Percentiles rank a stretch among this genome's conserved stretches.
phyloP scores from a whole-genome alignment of 2,113 vertebrate species.

The Neofelis nebulosa region DNA sequence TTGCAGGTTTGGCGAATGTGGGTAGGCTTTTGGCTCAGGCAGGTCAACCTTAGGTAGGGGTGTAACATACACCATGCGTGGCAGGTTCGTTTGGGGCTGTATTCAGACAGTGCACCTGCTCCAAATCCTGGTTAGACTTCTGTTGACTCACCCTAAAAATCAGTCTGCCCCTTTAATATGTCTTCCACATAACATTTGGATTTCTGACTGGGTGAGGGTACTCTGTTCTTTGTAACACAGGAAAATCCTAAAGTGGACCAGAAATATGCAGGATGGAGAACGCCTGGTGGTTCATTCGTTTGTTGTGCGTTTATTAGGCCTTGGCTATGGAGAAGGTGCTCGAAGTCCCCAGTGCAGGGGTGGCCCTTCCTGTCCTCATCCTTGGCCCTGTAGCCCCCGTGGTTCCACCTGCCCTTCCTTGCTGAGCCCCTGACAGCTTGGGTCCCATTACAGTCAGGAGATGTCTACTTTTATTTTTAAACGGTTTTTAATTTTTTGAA shows the following conservation, averaged over 20 bases:
- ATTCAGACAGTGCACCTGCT: not conserved
- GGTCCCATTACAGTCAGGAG: not conserved
- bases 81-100: not conserved
- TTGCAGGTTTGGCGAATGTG: not conserved
- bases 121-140: not conserved
- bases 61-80: fast-evolving
- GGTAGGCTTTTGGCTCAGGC: not conserved
- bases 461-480: not conserved
- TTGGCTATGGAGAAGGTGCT: not conserved
- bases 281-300: no score
- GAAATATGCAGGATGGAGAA: no score
- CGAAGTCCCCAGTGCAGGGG: not conserved
- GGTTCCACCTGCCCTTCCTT: not conserved
- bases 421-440: not conserved
- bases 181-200: not conserved
- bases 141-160: not conserved
- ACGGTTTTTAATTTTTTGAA: not conserved
- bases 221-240: not conserved
- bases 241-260: not conserved
- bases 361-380: not conserved
- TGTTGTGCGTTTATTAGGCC: fast-evolving
- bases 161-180: not conserved
- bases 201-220: not conserved
- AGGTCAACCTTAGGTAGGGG: not conserved
- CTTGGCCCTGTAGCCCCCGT: fast-evolving